Percentiles rank a stretch among this genome's conserved stretches.
These are phyloP conservation scores for Elymnias hypermnestra DNA, from an alignment of 1,140 invertebrate species.

Conservation along the genomic window DNA sequence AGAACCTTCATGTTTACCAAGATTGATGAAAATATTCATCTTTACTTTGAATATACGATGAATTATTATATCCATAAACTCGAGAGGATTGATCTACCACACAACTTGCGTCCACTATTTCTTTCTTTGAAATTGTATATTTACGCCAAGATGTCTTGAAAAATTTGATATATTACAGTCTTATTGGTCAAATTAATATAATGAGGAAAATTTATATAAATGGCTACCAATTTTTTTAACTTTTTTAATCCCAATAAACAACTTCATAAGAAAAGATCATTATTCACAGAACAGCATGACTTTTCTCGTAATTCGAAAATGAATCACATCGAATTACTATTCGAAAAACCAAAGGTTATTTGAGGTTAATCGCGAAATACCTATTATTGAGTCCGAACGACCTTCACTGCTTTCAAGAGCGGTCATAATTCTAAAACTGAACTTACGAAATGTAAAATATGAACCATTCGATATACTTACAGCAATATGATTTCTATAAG, in stretches of 20 bases:
- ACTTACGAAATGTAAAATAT: slow-evolving; percentile 13
- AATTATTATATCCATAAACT: too few relatives aligned
- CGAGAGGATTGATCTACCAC: too few relatives aligned
- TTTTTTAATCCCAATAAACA: neutral
- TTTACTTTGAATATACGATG: too few relatives aligned
- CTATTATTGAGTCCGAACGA: slow-evolving; percentile 15
- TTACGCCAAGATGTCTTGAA: too few relatives aligned
- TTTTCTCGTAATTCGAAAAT: slow-evolving; percentile 6
- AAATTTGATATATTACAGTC: too few relatives aligned
- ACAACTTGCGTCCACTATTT: too few relatives aligned
- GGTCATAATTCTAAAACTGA: slow-evolving; percentile 17
- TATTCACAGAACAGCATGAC: neutral
- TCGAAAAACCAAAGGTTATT: slow-evolving; percentile 13
- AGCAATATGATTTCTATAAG: neutral
- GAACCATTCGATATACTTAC: slow-evolving; percentile 4
- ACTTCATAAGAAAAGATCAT: neutral
- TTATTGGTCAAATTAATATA: too few relatives aligned
- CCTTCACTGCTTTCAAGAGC: slow-evolving; percentile 22
- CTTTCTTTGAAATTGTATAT: too few relatives aligned
- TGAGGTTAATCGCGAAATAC: slow-evolving; percentile 17
- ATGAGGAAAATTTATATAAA: too few relatives aligned
- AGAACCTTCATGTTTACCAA: too few relatives aligned
- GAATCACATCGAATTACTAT: slow-evolving; percentile 14
- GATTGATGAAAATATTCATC: too few relatives aligned
- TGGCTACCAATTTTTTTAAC: too few relatives aligned